Conservation (phyloP, 2,113 vertebrate species). For the Siniperca chuatsi region DNA sequence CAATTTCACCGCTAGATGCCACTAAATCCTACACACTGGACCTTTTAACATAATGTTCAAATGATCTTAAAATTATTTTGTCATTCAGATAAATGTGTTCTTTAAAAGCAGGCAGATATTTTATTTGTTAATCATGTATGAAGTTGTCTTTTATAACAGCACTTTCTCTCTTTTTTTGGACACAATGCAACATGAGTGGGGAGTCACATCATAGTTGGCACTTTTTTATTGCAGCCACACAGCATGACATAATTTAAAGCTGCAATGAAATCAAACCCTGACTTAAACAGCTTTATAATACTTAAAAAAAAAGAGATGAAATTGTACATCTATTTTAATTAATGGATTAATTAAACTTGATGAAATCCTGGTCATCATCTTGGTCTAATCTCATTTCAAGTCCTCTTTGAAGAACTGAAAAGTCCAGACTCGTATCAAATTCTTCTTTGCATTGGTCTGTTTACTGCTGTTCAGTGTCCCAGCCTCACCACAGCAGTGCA, state of each 20-base stretch:
- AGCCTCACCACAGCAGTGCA: slow-evolving; percentile 76
- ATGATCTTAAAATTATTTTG: background rate
- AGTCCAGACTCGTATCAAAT: background rate
- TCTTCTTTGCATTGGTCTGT: background rate
- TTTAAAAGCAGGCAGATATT: background rate
- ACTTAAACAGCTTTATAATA: too few species aligned
- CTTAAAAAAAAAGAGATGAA: too few species aligned
- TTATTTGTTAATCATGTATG: background rate
- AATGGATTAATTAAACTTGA: background rate
- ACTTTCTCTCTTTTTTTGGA: background rate
- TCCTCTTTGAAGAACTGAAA: background rate
- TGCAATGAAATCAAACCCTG: too few species aligned
- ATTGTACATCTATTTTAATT: too few species aligned
- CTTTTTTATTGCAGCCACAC: background rate
- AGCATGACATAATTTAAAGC: background rate
- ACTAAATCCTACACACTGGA: too few species aligned
- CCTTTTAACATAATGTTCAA: background rate
- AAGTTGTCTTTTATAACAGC: background rate
- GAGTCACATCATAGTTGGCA: background rate
- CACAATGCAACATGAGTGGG: background rate
- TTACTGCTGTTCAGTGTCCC: slow-evolving; percentile 58
- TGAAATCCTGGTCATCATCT: background rate
- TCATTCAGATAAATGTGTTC: background rate
- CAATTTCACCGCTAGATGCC: too few species aligned
- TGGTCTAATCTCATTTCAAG: background rate